These are phyloP conservation scores for Ceratothoa steindachneri DNA, from an alignment of 2,888 invertebrate genomes.

Conservation along the genomic window DNA sequence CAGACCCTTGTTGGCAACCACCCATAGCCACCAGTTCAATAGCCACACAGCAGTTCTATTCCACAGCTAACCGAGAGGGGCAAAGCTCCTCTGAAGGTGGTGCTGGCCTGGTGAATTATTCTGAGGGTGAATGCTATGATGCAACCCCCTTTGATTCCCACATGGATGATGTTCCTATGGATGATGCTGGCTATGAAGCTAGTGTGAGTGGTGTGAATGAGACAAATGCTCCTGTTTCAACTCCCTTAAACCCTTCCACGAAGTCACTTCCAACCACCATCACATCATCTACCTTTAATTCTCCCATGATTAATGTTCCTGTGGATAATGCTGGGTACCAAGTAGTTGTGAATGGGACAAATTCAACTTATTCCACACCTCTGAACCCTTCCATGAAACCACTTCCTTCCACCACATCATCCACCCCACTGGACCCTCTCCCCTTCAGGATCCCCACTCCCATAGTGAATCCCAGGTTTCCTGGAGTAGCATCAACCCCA, in stretches of 20 bases:
- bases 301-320: too few relatives aligned
- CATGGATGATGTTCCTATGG: background rate
- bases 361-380: too few relatives aligned
- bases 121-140: too few relatives aligned
- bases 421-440: background rate
- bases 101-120: too few relatives aligned
- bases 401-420: too few relatives aligned
- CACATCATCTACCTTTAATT: too few relatives aligned
- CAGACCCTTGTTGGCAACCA: background rate
- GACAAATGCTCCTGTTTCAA: background rate
- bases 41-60: background rate
- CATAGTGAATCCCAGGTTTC: background rate
- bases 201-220: background rate
- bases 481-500: background rate
- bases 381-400: too few relatives aligned
- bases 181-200: conserved; percentile 5
- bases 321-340: too few relatives aligned
- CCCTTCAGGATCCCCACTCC: background rate
- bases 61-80: too few relatives aligned
- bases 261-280: too few relatives aligned
- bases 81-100: too few relatives aligned
- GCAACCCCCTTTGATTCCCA: background rate
- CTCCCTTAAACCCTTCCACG: background rate
- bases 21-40: background rate
- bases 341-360: too few relatives aligned